Conservation (phyloP, 2,113 vertebrate genomes). For the cattle (Bos taurus) region ARS-UCD2.0 NC_037343.1:46424001-46424500, state of each 20-base stretch:
- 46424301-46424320: background rate
- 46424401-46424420: background rate
- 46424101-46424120: background rate
- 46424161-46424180: background rate
- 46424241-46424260: background rate
- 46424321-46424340: background rate
- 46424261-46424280: background rate
- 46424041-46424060: background rate
- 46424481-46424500: background rate
- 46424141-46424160: background rate
- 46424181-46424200: background rate
- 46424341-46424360: background rate
- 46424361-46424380: background rate
- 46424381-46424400: background rate
- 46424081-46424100: background rate
- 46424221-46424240: background rate
- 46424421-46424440: fast-evolving
- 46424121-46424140: background rate
- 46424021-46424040: background rate
- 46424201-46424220: background rate
- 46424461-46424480: fast-evolving
- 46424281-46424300: background rate
- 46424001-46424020: background rate
- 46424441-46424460: background rate
- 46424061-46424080: background rate